Percentiles rank a stretch among this genome's conserved stretches.
phyloP scores from a whole-genome alignment of 2,797 vertebrate species.

The Mus minutoides region DNA sequence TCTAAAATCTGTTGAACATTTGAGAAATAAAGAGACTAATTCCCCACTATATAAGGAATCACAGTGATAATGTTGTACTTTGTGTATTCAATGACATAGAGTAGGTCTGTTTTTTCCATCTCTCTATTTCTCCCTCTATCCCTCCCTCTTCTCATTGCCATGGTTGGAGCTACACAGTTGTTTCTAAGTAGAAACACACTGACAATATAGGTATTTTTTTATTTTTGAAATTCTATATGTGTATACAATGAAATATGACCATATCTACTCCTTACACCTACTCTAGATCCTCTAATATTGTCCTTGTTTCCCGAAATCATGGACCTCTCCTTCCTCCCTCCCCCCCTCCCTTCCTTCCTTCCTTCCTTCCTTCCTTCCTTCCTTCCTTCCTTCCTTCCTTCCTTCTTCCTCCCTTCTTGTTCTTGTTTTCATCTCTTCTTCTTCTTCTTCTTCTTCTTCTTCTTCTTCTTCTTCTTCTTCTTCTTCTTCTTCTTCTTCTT shows the following conservation, averaged over 20 bases:
- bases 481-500: not conserved
- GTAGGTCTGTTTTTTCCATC: not conserved
- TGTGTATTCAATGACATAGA: not conserved
- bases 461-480: not conserved
- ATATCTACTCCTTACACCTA: not conserved
- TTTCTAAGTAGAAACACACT: constrained; percentile 16
- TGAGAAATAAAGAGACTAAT: not conserved
- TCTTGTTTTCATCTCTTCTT: not conserved
- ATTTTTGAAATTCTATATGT: not conserved
- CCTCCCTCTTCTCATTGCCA: not conserved
- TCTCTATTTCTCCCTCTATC: not conserved
- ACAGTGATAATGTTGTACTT: rapidly evolving
- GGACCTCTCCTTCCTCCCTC: not conserved
- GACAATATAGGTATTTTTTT: not conserved
- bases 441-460: not conserved
- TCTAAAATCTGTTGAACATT: not conserved
- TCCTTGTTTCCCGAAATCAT: not conserved
- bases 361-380: too few relatives aligned
- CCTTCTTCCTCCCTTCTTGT: not conserved
- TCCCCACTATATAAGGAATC: not conserved
- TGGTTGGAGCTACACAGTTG: not conserved
- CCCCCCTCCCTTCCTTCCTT: not conserved
- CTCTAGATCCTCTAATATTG: not conserved
- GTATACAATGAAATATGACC: not conserved
- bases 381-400: not conserved